Base-by-base conservation (phyloP, 2,888 invertebrate genomes). In the Xylota segnis region DNA sequence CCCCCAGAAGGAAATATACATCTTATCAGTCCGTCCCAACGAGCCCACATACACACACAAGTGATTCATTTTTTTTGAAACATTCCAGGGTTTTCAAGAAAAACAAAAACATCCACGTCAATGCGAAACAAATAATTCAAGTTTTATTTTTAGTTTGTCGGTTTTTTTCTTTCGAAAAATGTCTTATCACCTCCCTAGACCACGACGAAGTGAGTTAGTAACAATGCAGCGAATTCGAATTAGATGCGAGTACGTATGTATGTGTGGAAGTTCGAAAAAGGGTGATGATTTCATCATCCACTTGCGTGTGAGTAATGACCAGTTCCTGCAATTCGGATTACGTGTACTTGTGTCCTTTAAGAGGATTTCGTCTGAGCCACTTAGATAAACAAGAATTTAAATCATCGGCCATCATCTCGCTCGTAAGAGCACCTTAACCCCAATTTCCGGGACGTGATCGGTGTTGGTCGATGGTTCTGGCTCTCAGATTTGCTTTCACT, bases 381-480 rank as follows among this genome's bases (percentile, higher is more conserved):
- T 66, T 78, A 83, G 83, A 72, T 77, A 83, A 83, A 83, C 71
- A 83, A 72, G 47, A 59, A 83, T 83, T 77, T 77, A 83, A 83
- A 83, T 75, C 65, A 63, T 61, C 54, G 18, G 32, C 71, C 74
- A 70, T 23, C 23, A 3, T 2, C 1, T 23, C 32, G 66, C 23
- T 54, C 40, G 50, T 18, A 23, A 71, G 45, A 78, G 83, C 72
- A 61, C 83, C 83, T 83, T 83, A 77, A 77, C 76, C 82, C 56
- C 82, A 29, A 76, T 83, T 74, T 77, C 83, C 83, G 68, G 72
- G 72, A 70, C 47, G 23, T 23, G 23, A 37, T 54, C 40, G 68
- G 27, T 59, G 37, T 47, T 61, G 52, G 40, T 45, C n/a, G 58
- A 56, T 45, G 59, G 56, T 61, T 56, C 61, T 61, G 23, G n/a